Conservation (phyloP, 2,888 invertebrate genomes). For the Mongoloraphidia duomilia region DNA sequence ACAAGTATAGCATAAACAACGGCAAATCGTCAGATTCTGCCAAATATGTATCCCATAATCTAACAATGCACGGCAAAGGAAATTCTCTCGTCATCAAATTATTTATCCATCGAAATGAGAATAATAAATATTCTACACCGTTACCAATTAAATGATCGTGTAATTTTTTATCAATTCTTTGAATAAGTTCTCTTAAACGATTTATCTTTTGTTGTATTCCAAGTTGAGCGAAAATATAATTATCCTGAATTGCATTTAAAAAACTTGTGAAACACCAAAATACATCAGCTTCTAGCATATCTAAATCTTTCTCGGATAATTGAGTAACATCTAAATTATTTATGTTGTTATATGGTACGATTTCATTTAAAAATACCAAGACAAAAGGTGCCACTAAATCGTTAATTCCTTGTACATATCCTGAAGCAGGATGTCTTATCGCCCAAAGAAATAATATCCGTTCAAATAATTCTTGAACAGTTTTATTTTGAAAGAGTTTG, state of each 20-base stretch:
- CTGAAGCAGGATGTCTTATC: slow-evolving; percentile 90
- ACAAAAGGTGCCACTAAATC: slow-evolving; percentile 94
- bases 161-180: slow-evolving; percentile 73
- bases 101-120: slow-evolving; percentile 97
- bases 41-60: slow-evolving; percentile 92
- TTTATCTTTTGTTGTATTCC: slow-evolving; percentile 92
- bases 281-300: slow-evolving; percentile 84
- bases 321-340: slow-evolving; percentile 70
- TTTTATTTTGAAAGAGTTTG: slow-evolving; percentile 77
- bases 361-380: slow-evolving; percentile 87
- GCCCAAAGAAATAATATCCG: slow-evolving; percentile 93
- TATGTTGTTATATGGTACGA: slow-evolving; percentile 48
- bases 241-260: slow-evolving; percentile 90
- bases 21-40: slow-evolving; percentile 87
- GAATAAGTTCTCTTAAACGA: slow-evolving; percentile 78
- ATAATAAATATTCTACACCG: slow-evolving; percentile 88
- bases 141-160: slow-evolving; percentile 80
- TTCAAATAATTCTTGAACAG: slow-evolving; percentile 87
- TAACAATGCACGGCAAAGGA: slow-evolving; percentile 80
- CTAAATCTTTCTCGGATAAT: slow-evolving; percentile 53
- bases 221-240: slow-evolving; percentile 95
- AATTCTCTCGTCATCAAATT: slow-evolving; percentile 87
- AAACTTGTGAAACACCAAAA: slow-evolving; percentile 96
- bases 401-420: slow-evolving; percentile 91
- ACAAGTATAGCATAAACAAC: slow-evolving; percentile 87